Evolutionary conservation across 2,113 vertebrate genomes (phyloP).

Genomic region (Lanius collurio): DNA sequence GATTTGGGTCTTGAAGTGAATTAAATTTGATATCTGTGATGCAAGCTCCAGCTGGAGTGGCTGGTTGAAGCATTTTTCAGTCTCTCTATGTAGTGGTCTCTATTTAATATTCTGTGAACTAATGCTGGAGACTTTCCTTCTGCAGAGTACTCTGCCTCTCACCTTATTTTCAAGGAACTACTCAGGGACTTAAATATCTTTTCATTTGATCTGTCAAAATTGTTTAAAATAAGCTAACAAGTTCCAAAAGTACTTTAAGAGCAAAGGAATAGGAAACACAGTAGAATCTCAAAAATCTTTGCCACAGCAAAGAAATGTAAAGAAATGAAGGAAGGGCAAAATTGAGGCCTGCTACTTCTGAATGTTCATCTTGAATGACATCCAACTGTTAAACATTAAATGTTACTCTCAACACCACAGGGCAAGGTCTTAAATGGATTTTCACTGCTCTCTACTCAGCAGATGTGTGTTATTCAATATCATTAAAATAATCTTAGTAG

Average conservation of each 20-base stretch:
- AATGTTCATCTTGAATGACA: background rate
- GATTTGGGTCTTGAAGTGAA: slow-evolving; percentile 15
- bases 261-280: background rate
- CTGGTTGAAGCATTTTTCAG: background rate
- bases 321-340: background rate
- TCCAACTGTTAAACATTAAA: slow-evolving; percentile 1
- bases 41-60: background rate
- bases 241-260: background rate
- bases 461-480: background rate
- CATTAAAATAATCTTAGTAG: background rate
- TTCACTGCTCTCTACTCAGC: background rate
- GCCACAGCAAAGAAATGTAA: background rate
- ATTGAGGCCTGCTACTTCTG: background rate
- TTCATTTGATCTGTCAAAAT: background rate
- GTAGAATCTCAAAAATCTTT: background rate
- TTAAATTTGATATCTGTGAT: background rate
- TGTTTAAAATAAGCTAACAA: background rate
- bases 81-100: background rate
- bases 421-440: background rate
- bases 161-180: background rate
- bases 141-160: background rate
- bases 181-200: background rate
- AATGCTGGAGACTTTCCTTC: background rate
- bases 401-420: background rate
- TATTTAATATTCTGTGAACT: background rate